Evolutionary conservation across 2,113 vertebrate genomes (phyloP).

Genomic region (Campylomormyrus tamandua): DNA sequence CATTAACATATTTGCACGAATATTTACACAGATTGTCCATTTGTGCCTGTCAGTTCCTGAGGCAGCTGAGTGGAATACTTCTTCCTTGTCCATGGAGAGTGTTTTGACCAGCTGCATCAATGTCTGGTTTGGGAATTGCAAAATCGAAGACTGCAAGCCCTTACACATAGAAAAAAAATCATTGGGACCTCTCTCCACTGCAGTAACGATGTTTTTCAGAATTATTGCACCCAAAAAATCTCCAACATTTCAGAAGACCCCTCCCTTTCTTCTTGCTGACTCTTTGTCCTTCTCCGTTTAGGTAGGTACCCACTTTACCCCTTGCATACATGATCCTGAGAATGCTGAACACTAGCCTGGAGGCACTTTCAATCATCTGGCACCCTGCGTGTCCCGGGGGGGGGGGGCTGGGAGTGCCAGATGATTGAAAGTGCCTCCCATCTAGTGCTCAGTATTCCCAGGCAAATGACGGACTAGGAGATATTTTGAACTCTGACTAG

Average conservation of each 20-base stretch:
- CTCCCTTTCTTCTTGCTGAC: not conserved
- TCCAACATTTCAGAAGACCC: not conserved
- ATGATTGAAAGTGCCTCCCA: no score
- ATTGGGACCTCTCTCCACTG: not conserved
- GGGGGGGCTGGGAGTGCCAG: no score
- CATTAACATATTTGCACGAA: not conserved
- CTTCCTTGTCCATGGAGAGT: not conserved
- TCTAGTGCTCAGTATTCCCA: no score
- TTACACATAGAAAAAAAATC: not conserved
- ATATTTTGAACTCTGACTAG: not conserved
- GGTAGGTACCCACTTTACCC: not conserved
- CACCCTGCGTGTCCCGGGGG: not conserved
- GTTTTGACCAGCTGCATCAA: not conserved
- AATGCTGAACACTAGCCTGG: not conserved
- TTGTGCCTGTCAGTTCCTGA: not conserved
- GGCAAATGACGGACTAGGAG: no score
- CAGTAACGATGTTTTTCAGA: not conserved
- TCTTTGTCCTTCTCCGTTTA: not conserved
- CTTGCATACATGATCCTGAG: not conserved
- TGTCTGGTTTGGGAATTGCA: not conserved
- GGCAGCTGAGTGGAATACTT: not conserved
- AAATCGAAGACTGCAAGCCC: not conserved
- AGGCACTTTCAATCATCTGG: not conserved
- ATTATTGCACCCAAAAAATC: not conserved
- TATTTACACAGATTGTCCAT: not conserved